Base-by-base conservation (phyloP, 2,113 vertebrate genomes). In the Triplophysa siluroides region DNA sequence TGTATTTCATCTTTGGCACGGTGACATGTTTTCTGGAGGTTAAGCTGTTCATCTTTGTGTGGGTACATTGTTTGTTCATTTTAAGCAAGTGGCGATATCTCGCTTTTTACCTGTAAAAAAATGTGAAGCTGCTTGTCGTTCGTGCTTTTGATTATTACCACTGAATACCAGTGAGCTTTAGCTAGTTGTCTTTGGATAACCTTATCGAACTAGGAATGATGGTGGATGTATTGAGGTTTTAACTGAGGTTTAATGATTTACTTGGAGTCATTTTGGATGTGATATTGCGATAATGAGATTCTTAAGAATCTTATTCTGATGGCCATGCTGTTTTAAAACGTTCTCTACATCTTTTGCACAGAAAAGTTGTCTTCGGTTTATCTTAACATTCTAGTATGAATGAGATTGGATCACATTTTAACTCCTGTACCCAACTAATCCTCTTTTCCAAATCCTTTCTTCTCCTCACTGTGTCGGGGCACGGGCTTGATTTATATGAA, bases 381-480 rank as follows among this genome's bases (percentile, higher is more conserved):
- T 73, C 71, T 50, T 60, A 63, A 43, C 26, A 10, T 45, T 81
- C 79, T 50, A 11, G 33, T 54, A 56, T 68, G 72, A 54, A 70
- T 38, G 58, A 18, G 50, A 80, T 58, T 65, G 38, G 66, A 72
- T 76, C 19, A 70, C 50, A 50, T 60, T 75, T 69, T 62, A 74
- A 68, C 79, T 83, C 77, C 64, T 54, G 52, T 11, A 71, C 47
- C 45, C 65, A 64, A 62, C 68, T 81, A 81, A 81, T 76, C 79
- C 72, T 69, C 54, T 76, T 76, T 81, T 45, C 71, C 54, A 45
- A 70, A 81, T 81, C 73, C 80, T 43, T 67, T 76, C 24, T 62
- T 23, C 63, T 60, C 54, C 2, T 8, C 10, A 60, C 62, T 61
- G 50, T 61, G 43, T 43, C 7, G 52, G 41, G 72, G 38, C 38